Conservation (phyloP, 2,888 invertebrate genomes). For the Hoplodrina ambigua region DNA sequence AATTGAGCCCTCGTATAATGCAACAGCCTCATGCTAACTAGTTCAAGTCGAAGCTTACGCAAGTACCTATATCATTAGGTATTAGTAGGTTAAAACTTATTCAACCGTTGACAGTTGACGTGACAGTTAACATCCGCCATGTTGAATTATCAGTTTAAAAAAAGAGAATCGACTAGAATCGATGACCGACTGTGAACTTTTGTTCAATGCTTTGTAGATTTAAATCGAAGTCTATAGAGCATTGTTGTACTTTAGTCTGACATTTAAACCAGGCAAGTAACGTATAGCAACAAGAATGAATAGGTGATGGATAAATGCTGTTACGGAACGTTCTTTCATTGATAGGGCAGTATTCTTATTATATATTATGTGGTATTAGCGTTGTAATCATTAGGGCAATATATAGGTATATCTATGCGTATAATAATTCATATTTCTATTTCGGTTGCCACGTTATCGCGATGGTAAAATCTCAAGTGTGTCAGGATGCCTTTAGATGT, state of each 20-base stretch:
- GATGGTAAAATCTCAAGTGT: too few relatives aligned
- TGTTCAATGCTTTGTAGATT: constrained; percentile 22
- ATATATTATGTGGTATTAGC: too few relatives aligned
- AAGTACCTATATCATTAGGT: too few relatives aligned
- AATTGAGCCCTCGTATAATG: neutral
- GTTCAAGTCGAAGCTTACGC: neutral
- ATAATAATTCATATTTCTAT: too few relatives aligned
- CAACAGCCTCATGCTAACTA: neutral
- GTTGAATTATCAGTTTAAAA: constrained; percentile 27
- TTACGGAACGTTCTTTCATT: neutral
- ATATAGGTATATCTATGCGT: too few relatives aligned
- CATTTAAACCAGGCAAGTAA: constrained; percentile 15
- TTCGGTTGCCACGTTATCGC: too few relatives aligned
- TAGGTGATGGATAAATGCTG: neutral
- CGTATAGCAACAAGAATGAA: constrained; percentile 15
- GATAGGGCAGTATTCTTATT: neutral
- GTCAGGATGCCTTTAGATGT: too few relatives aligned
- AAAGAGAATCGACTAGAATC: constrained; percentile 18
- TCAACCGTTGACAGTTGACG: constrained; percentile 14
- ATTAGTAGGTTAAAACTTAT: constrained; percentile 15
- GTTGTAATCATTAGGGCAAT: too few relatives aligned
- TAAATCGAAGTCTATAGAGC: constrained; percentile 5
- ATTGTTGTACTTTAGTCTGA: constrained; percentile 15
- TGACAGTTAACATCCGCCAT: constrained; percentile 31
- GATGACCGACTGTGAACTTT: constrained; percentile 26